Percentiles rank a stretch among this genome's conserved stretches.
phyloP scores from a whole-genome alignment of 2,113 vertebrate genomes.

The Rhinopomastus cyanomelas region DNA sequence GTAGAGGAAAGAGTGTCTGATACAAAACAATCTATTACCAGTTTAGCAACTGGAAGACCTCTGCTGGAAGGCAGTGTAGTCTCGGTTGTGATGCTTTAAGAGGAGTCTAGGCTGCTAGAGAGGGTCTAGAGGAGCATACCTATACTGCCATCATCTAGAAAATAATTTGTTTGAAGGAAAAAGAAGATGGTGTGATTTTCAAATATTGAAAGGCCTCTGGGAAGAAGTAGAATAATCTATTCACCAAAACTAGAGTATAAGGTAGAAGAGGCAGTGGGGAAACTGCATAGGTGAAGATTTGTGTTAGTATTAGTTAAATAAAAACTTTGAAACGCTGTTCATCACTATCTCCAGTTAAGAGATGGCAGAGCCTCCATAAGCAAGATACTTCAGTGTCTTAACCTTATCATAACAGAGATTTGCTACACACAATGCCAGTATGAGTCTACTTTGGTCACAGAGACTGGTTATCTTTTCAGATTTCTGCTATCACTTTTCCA shows the following conservation, averaged over 20 bases:
- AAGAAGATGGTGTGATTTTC: neutral
- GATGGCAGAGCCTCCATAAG: neutral
- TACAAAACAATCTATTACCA: neutral
- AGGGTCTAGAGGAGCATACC: neutral
- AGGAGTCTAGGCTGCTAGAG: neutral
- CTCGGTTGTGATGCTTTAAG: neutral
- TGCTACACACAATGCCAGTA: neutral
- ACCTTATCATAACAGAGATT: neutral
- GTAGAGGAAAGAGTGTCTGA: neutral
- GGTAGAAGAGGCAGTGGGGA: neutral
- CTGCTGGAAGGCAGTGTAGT: neutral
- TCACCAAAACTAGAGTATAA: neutral
- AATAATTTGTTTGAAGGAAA: neutral
- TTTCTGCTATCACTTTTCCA: neutral
- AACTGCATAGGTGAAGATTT: neutral
- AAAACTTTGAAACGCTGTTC: neutral
- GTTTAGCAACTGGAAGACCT: neutral
- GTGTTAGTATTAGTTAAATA: neutral
- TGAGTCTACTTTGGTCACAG: neutral
- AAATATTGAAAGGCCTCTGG: neutral
- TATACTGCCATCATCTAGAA: neutral
- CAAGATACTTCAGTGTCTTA: neutral
- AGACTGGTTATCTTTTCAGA: neutral
- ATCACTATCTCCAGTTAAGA: fast-evolving
- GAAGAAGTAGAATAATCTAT: neutral